Base-by-base conservation (phyloP, 2,888 invertebrate genomes). In the Frankliniella fusca region DNA sequence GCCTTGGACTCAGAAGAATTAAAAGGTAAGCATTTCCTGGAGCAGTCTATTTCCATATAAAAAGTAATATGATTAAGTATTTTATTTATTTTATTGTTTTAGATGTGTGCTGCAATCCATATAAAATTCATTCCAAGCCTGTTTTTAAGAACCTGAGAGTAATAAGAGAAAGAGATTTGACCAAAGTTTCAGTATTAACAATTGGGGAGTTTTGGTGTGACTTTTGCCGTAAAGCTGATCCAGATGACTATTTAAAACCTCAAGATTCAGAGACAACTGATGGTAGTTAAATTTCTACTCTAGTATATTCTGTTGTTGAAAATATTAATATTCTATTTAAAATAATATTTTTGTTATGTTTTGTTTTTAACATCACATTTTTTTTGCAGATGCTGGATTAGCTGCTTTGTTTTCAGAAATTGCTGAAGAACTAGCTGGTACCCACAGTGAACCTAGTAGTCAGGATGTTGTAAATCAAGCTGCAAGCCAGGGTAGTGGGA, bases 401-500 rank as follows among this genome's bases (percentile, higher is more conserved):
- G 65, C 65, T n/a, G n/a, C 3, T 65, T 54, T 3, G 12, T 54
- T 54, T 54, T 7, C n/a, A n/a, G 54, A 7, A 54, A 54, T 3
- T 54, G 12, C 18, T 54, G 54, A 18, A 7, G 12, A 18, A 54
- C n/a, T n/a, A n/a, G 12, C 18, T 54, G n/a, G 65, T 65, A 20
- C 20, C 65, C n/a, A 20, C 15, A 65, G 65, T 65, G 65, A 65
- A 20, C 65, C 65, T 20, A 65, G n/a, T 20, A 65, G 65, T n/a
- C 65, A 65, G n/a, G n/a, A 65, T 9, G n/a, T 65, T 65, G 18
- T 15, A 20, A 9, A 20, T 20, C 20, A 20, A 15, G 20, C 65
- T n/a, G 65, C 65, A 18, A 65, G 65, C n/a, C 65, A 65, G n/a
- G 65, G 65, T n/a, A 65, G 65, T 65, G 65, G 65, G n/a, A n/a